Evolutionary conservation across 2,888 invertebrate genomes (phyloP).

Genomic region (Blera fallax): DNA sequence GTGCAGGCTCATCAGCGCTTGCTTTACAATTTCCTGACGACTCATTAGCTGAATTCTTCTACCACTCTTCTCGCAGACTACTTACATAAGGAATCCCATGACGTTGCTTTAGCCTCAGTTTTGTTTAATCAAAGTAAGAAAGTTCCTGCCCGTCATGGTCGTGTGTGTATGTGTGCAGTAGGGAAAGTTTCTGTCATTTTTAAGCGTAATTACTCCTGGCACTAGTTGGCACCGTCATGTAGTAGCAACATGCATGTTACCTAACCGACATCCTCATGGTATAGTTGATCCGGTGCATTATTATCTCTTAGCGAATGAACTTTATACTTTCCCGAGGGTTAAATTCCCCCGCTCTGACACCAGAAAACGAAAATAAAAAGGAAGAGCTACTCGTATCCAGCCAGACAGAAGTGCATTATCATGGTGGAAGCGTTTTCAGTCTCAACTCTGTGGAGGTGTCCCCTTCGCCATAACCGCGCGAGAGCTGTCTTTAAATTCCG

Average conservation of each 20-base stretch:
- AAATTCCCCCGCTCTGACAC: constrained; percentile 36
- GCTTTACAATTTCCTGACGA: constrained; percentile 52
- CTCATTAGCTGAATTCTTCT: constrained; percentile 55
- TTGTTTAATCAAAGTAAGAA: constrained; percentile 64
- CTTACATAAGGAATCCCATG: background rate
- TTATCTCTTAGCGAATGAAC: constrained; percentile 68
- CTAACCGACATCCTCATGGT: constrained; percentile 40
- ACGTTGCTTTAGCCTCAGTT: constrained; percentile 34
- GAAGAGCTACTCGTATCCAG: background rate
- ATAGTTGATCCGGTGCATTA: constrained; percentile 67
- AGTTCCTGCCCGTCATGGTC: constrained; percentile 55
- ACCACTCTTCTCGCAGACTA: no score
- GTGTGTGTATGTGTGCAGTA: constrained; percentile 31
- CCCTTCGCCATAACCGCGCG: constrained; percentile 7
- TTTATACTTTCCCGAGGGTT: constrained; percentile 62
- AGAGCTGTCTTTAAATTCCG: constrained; percentile 60
- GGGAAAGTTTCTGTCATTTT: constrained; percentile 72
- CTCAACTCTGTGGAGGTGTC: constrained; percentile 29
- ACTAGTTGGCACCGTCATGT: constrained; percentile 72
- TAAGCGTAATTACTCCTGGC: constrained; percentile 73
- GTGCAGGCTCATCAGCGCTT: constrained; percentile 57
- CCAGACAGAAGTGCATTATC: constrained; percentile 66
- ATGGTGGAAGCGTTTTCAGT: constrained; percentile 30
- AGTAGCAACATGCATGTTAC: constrained; percentile 60
- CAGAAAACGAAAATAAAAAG: background rate